Evolutionary conservation across 2,888 invertebrate genomes (phyloP).

Genomic region (Glyphotaelius pellucidus): DNA sequence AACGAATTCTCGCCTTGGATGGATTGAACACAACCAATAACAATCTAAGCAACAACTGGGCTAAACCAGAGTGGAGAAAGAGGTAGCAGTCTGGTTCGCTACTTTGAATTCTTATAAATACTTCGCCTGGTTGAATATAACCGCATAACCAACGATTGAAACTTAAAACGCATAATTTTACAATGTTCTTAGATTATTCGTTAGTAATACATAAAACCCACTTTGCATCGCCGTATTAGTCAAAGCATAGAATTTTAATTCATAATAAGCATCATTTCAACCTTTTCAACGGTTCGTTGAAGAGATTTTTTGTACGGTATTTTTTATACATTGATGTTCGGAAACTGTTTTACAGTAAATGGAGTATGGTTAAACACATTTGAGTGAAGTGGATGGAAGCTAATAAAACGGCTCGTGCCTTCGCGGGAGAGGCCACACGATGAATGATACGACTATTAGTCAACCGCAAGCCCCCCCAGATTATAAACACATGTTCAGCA

Average conservation of each 20-base stretch:
- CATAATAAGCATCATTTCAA: no score
- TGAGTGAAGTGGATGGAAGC: neutral
- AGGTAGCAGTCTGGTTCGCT: no score
- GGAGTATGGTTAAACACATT: neutral
- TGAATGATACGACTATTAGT: neutral
- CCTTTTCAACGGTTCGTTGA: neutral
- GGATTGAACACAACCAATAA: no score
- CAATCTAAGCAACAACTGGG: no score
- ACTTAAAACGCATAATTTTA: no score
- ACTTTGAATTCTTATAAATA: no score
- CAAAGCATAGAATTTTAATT: neutral
- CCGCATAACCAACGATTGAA: no score
- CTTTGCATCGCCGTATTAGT: neutral
- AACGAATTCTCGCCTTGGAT: no score
- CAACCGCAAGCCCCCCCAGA: neutral
- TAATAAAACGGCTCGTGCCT: neutral
- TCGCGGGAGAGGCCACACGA: neutral
- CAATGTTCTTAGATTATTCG: neutral
- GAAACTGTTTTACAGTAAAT: neutral
- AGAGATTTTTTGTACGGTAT: neutral
- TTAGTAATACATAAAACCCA: neutral
- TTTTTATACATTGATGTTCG: neutral
- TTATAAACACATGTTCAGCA: neutral
- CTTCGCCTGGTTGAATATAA: no score
- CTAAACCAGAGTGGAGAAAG: no score